Evolutionary conservation across 2,888 invertebrate genomes (phyloP), one percentile per base, ranked within the genome.

Genomic region (Alcis repandata): DNA sequence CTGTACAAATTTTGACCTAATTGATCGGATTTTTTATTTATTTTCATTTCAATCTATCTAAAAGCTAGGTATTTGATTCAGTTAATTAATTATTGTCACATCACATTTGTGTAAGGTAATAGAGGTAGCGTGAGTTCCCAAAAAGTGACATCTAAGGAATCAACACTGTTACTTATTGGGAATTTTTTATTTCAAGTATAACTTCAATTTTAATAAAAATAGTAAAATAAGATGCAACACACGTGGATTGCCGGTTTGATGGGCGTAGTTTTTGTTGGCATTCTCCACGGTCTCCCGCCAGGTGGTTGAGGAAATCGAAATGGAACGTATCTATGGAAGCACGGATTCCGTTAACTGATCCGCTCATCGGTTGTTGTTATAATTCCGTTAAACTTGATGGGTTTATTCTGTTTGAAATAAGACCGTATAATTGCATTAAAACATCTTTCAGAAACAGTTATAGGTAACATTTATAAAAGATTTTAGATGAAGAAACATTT

Each of bases 261-360:
- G 59, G 69, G 66, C 52, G 59, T 66, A 58, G 78, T 85, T 86
- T 85, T 87, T 84, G 78, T 79, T 53, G 72, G 72, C 82, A 79
- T 82, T 82, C 79, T 76, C 66, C 59, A 65, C 72, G 71, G 67
- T 71, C 66, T 63, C 60, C 52, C 53, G 67, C 70, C 80, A 80
- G 75, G 76, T 79, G 79, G 72, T 66, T 63, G 73, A 66, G 68
- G 84, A 83, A 85, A 86, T 84, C 79, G 78, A 86, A 87, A 87
- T 82, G 79, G 77, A 80, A 84, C 77, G 81, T 82, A 81, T 79
- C 76, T 74, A 74, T 20, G 49, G 19, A 19, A 36, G 33, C 33
- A 51, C 15, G 27, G 27, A 51, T 32, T 40, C 73, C 76, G 64
- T 74, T 72, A 68, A 71, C 74, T 46, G 62, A 33, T 46, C 60